Base-by-base conservation (phyloP, 2,797 vertebrate species). In the Coendou prehensilis region DNA sequence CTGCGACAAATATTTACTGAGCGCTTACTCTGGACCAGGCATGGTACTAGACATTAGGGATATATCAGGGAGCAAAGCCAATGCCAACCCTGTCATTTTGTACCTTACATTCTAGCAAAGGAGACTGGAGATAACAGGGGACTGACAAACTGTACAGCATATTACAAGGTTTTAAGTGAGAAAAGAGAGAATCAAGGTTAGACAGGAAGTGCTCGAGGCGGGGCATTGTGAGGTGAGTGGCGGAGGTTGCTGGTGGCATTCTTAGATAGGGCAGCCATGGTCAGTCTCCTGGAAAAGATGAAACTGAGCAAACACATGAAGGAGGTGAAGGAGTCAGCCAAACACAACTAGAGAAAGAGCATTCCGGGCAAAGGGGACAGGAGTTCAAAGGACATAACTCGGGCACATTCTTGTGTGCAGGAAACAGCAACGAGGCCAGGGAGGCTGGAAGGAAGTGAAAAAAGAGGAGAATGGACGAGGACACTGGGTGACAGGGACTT, bases 151-250 rank as follows among this genome's bases (percentile, higher is more conserved):
- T 61, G 9, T 22, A 6, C 13, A 57, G 7, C 54, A 37, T n/a
- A 6, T 50, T 45, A 57, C 9, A 52, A 26, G 41, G 30, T 18
- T 41, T 0, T n/a, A 47, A 54, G 1, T 61, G 14, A 8, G 37
- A 1, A 13, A 13, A 79, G 9, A 61, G 28, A 50, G 45, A 22
- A 2, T 11, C 17, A 64, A 23, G 18, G n/a, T 13, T 9, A 20
- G 37, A 37, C 33, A 37, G 30, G 20, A 86, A n/a, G 2, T 33
- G 8, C 59, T 41, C 13, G 47, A 56, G 6, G 6, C 15, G 37
- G 41, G 28, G 7, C 13, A 17, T 5, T 0, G 0, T 6, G 41
- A 26, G 17, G 14, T 7, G 4, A 23, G 33, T 8, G 6, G 47
- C 7, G 10, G 20, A 59, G 47, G 56, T n/a, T 33, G 5, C 50